Conservation (phyloP, 2,113 vertebrate species). For the Neotragus moschatus region DNA sequence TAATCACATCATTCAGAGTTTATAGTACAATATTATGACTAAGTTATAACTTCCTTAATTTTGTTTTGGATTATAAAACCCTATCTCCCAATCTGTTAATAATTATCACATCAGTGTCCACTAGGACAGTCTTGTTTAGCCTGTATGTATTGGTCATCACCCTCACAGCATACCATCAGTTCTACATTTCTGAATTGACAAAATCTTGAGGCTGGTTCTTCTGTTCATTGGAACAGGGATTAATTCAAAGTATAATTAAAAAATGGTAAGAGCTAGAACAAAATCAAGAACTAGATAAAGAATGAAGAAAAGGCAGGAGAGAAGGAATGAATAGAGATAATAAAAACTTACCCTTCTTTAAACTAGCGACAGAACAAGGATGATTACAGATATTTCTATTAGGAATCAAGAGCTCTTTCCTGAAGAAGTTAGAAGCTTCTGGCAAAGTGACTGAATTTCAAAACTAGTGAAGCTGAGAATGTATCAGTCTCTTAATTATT, state of each 20-base stretch:
- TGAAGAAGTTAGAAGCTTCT: background rate
- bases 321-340: background rate
- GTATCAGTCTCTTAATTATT: background rate
- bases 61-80: background rate
- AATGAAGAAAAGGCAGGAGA: background rate
- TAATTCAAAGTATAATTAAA: background rate
- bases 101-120: background rate
- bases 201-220: background rate
- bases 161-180: background rate
- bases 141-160: background rate
- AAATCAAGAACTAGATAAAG: background rate
- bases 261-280: background rate
- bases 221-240: background rate
- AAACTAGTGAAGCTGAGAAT: background rate
- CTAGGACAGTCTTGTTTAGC: fast-evolving
- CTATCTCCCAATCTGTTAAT: background rate
- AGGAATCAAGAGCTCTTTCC: background rate
- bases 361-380: background rate
- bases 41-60: background rate
- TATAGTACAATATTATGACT: background rate
- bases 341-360: background rate
- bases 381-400: background rate
- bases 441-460: background rate
- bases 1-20: background rate
- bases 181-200: fast-evolving